Evolutionary conservation across 2,113 vertebrate species (phyloP).

Genomic region (Brienomyrus longianalis): DNA sequence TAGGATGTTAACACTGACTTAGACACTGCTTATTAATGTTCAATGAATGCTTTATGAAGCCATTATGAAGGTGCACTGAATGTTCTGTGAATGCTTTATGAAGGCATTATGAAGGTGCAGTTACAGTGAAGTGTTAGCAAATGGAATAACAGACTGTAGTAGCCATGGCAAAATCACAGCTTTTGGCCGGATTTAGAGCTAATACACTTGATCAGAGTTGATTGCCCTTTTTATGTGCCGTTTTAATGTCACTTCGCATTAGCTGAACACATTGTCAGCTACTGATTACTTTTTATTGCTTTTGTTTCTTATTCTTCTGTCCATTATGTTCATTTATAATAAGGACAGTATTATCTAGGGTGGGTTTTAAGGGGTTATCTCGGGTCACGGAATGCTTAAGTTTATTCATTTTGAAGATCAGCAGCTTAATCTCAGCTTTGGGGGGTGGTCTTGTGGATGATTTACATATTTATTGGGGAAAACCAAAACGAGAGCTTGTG

Average conservation of each 20-base stretch:
- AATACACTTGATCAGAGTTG: neutral
- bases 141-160: neutral
- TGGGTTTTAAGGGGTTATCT: neutral
- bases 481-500: neutral
- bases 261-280: neutral
- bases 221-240: neutral
- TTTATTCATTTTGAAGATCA: neutral
- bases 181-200: neutral
- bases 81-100: neutral
- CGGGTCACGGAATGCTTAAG: neutral
- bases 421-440: neutral
- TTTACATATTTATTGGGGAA: constrained; percentile 4
- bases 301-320: neutral
- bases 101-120: neutral
- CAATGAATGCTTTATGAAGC: neutral
- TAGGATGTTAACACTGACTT: neutral
- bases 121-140: neutral
- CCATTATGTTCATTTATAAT: neutral
- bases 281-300: neutral
- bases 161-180: neutral
- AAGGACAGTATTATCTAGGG: neutral
- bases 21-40: neutral
- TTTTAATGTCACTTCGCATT: neutral
- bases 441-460: neutral
- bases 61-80: neutral